These are phyloP conservation scores for Centropus bengalensis DNA, from an alignment of 2,113 vertebrate genomes.

Conservation along the genomic window DNA sequence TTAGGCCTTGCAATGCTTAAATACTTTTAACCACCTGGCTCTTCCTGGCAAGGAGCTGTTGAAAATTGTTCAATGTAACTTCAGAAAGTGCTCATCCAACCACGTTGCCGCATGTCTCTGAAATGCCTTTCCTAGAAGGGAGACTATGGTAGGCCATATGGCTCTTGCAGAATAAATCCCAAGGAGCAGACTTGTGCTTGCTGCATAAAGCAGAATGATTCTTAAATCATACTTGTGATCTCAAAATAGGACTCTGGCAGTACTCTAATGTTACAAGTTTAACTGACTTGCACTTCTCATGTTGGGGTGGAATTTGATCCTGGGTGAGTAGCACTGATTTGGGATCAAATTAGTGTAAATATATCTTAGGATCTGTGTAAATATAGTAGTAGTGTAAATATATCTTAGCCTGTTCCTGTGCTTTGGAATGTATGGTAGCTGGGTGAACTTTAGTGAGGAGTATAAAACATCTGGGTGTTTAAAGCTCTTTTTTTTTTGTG, in stretches of 20 bases:
- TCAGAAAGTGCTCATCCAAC: neutral
- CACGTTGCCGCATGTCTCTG: neutral
- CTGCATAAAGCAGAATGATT: neutral
- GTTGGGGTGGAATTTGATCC: neutral
- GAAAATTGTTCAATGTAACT: neutral
- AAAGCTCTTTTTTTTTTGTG: neutral
- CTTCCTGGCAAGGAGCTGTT: neutral
- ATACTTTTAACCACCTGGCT: neutral
- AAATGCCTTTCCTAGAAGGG: neutral
- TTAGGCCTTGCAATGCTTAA: neutral
- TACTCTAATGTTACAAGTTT: neutral
- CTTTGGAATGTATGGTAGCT: slow-evolving; percentile 33
- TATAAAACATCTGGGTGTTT: neutral
- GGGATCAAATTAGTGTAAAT: neutral
- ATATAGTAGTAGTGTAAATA: neutral
- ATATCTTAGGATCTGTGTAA: neutral
- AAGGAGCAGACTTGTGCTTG: neutral
- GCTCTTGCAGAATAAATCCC: neutral
- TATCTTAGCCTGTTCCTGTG: neutral
- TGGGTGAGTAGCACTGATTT: neutral
- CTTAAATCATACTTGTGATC: neutral
- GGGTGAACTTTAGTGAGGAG: neutral
- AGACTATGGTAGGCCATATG: neutral
- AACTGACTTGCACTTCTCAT: neutral
- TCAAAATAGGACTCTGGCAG: neutral